phyloP scores from a whole-genome alignment of 2,888 invertebrate genomes.

The Odontocolon sp. region DNA sequence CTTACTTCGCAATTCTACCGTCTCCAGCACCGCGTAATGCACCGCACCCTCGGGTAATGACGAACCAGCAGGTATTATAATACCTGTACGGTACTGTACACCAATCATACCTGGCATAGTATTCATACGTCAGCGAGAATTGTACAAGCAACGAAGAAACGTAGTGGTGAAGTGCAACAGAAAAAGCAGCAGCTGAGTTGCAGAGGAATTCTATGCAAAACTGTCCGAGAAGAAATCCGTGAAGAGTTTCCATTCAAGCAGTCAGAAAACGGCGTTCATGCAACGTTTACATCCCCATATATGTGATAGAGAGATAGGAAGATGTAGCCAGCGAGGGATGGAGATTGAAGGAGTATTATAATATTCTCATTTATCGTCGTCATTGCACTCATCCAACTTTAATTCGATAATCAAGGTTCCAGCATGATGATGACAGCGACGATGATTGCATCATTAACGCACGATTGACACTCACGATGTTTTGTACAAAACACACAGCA shows the following conservation, averaged over 20 bases:
- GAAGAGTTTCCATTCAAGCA: constrained; percentile 26
- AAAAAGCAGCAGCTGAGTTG: constrained; percentile 38
- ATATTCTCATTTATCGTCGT: constrained; percentile 23
- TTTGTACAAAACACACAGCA: not conserved
- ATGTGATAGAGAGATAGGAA: constrained; percentile 1
- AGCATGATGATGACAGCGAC: not conserved
- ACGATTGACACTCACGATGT: constrained; percentile 31
- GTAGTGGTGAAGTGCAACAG: no score
- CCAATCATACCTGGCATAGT: no score
- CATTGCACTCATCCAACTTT: not conserved
- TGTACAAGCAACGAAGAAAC: constrained; percentile 11
- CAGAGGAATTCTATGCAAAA: constrained; percentile 25
- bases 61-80: constrained; percentile 56
- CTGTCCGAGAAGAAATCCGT: constrained; percentile 1
- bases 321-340: not conserved
- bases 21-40: constrained; percentile 58
- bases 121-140: constrained; percentile 27
- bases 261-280: not conserved
- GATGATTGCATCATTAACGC: constrained; percentile 34
- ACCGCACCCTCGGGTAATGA: constrained; percentile 57
- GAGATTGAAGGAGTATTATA: not conserved
- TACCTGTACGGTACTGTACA: constrained; percentile 48
- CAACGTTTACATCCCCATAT: constrained; percentile 1
- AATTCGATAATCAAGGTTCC: constrained; percentile 3
- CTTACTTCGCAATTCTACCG: constrained; percentile 49